Percentiles rank a stretch among this genome's conserved stretches.
These are phyloP conservation scores for Ammospiza caudacuta DNA, from an alignment of 2,113 vertebrate species.

Conservation along the genomic window DNA sequence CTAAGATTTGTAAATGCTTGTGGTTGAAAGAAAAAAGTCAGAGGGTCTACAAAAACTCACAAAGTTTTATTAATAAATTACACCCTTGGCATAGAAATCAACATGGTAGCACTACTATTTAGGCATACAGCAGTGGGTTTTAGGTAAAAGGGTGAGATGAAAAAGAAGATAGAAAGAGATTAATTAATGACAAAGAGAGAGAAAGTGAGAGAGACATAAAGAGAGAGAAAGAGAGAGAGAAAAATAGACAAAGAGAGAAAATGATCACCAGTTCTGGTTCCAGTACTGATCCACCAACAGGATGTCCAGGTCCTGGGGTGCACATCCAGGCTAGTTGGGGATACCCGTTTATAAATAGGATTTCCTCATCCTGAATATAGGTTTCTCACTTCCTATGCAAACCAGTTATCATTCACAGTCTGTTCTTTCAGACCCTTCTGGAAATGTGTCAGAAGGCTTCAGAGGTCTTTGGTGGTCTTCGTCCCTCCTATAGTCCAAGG, in stretches of 20 bases:
- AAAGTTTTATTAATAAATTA: neutral
- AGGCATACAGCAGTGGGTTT: neutral
- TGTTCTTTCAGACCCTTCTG: neutral
- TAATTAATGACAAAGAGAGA: neutral
- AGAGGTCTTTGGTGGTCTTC: neutral
- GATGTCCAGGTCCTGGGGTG: neutral
- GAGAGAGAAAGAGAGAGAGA: neutral
- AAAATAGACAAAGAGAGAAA: accelerated
- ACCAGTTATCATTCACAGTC: neutral
- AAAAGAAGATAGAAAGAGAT: neutral
- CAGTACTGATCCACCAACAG: neutral
- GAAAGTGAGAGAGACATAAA: no score
- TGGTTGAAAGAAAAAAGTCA: neutral
- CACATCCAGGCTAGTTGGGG: neutral
- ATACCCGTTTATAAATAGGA: neutral
- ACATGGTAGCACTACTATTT: neutral
- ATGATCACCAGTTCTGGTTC: neutral
- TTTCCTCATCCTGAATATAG: neutral
- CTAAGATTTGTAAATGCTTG: neutral
- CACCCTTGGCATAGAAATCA: neutral
- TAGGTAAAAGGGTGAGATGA: neutral
- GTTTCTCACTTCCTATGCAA: neutral
- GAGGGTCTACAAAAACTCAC: accelerated
- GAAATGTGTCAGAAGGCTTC: neutral
- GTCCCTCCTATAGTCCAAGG: no score